Percentiles rank a stretch among this genome's conserved stretches.
phyloP scores from a whole-genome alignment of 2,797 vertebrate species.

The Adrianichthys oophorus region DNA sequence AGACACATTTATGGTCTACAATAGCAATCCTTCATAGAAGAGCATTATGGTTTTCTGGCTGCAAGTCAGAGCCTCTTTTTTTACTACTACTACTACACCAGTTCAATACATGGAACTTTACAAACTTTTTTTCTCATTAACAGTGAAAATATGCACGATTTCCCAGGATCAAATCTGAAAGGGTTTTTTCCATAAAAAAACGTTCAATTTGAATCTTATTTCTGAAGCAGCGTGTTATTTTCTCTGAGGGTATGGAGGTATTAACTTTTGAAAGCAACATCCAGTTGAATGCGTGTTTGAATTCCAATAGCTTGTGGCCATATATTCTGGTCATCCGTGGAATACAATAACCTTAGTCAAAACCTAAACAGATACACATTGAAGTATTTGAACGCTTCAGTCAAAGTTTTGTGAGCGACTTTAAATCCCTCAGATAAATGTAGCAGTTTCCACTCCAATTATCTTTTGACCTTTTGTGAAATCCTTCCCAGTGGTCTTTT shows the following conservation, averaged over 20 bases:
- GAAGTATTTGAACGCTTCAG: conserved; percentile 1
- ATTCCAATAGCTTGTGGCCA: conserved; percentile 45
- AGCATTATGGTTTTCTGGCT: conserved; percentile 15
- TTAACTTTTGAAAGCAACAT: conserved; percentile 49
- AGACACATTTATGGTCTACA: conserved; percentile 13
- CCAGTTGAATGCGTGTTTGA: conserved; percentile 41
- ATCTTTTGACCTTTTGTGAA: no score
- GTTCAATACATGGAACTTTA: conserved; percentile 5
- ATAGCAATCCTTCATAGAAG: conserved; percentile 49
- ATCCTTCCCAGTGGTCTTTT: no score
- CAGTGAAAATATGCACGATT: conserved; percentile 21
- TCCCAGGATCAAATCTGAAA: conserved; percentile 38
- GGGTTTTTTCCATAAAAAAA: conserved; percentile 31
- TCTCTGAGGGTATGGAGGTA: conserved; percentile 43
- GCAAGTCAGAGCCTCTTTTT: background rate
- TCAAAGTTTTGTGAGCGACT: background rate
- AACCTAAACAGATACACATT: conserved; percentile 34
- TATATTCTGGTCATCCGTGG: conserved; percentile 14
- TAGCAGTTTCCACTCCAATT: no score
- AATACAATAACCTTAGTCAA: conserved; percentile 32
- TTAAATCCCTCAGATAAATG: background rate
- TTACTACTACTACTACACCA: background rate
- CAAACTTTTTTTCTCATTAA: conserved; percentile 18
- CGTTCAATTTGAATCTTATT: conserved; percentile 36
- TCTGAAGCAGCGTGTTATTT: conserved; percentile 42